Evolutionary conservation across 2,113 vertebrate genomes (phyloP).

Genomic region (Hipposideros armiger): DNA sequence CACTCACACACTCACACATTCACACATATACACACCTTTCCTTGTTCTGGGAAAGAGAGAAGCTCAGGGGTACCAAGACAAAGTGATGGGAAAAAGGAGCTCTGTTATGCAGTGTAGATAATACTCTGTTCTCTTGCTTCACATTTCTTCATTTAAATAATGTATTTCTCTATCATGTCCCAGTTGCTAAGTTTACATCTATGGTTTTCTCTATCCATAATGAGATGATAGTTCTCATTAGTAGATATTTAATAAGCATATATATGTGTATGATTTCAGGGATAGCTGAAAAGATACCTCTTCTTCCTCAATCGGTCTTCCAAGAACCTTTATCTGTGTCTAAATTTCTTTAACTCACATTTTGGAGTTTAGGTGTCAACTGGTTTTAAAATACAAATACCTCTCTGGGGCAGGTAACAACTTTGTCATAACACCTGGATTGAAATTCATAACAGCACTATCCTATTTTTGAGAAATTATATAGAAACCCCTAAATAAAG

Average conservation of each 20-base stretch:
- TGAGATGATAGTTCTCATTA: neutral
- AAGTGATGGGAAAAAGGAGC: no score
- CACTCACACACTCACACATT: no score
- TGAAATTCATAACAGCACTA: neutral
- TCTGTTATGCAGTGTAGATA: neutral
- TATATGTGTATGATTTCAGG: neutral
- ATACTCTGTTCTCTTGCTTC: neutral
- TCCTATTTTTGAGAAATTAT: neutral
- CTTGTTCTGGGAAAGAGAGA: no score
- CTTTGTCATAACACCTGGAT: neutral
- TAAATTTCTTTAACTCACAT: neutral
- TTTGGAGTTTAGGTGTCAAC: neutral
- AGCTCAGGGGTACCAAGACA: no score
- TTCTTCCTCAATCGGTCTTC: neutral
- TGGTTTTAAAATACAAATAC: neutral
- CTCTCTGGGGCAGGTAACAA: neutral
- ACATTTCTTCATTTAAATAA: no score
- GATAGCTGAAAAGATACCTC: neutral
- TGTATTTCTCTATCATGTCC: neutral
- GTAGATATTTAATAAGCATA: neutral
- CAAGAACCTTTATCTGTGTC: no score
- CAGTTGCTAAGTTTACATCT: neutral
- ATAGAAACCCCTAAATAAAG: neutral
- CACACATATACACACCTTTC: no score
- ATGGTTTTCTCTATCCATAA: no score